phyloP scores from a whole-genome alignment of 2,797 vertebrate genomes.

The Halcyon chelicuti region DNA sequence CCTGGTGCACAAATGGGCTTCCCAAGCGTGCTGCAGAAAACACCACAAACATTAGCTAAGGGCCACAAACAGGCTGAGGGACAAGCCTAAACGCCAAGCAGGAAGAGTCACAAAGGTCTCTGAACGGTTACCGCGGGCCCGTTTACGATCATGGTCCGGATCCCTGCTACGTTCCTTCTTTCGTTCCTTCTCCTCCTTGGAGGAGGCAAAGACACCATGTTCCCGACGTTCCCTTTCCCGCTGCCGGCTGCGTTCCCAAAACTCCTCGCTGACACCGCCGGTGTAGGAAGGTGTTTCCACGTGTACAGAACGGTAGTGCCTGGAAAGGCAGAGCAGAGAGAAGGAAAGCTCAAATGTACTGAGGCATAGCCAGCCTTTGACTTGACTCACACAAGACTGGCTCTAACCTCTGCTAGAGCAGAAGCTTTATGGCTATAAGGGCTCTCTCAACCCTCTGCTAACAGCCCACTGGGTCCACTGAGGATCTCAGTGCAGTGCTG shows the following conservation, averaged over 20 bases:
- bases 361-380: not conserved
- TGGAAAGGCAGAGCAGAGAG: conserved; percentile 1
- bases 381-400: too few species aligned
- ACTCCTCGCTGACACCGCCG: conserved; percentile 96
- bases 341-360: not conserved
- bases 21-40: not conserved
- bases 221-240: conserved; percentile 92
- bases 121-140: conserved; percentile 79
- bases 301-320: conserved; percentile 92
- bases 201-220: conserved; percentile 93
- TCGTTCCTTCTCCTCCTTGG: conserved; percentile 90
- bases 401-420: rapidly evolving
- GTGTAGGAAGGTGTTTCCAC: conserved; percentile 96
- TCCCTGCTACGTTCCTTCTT: conserved; percentile 77
- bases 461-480: not conserved
- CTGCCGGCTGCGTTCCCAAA: conserved; percentile 90
- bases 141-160: conserved; percentile 82
- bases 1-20: not conserved
- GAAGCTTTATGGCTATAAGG: not conserved
- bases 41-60: rapidly evolving
- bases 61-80: not conserved
- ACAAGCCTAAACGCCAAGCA: not conserved
- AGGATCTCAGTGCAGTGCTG: too few species aligned
- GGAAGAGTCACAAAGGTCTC: not conserved
- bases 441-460: not conserved